Conservation (phyloP, 2,113 vertebrate species). For the Neotoma lepida region DNA sequence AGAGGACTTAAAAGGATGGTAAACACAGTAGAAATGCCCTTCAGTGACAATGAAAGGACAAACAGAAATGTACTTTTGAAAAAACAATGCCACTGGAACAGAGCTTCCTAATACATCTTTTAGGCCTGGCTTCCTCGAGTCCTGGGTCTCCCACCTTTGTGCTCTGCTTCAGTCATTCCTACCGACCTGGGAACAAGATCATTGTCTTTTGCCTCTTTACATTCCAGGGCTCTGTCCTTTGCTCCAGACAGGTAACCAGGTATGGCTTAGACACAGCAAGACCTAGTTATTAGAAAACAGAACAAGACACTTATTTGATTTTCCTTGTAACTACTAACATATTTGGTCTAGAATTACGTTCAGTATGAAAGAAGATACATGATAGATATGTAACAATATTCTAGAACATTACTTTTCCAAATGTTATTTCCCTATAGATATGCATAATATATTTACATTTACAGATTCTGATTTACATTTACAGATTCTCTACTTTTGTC, state of each 20-base stretch:
- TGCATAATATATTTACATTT: not conserved
- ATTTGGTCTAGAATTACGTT: not conserved
- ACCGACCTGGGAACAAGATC: not conserved
- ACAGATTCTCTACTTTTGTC: not conserved
- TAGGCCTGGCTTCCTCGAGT: not conserved
- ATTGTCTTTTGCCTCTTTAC: not conserved
- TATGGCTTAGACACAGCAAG: constrained; percentile 8
- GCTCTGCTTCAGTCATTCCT: not conserved
- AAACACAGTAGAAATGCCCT: not conserved
- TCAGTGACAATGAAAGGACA: not conserved
- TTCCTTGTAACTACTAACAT: not conserved
- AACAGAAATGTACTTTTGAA: not conserved
- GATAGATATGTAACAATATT: not conserved
- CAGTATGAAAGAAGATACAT: not conserved
- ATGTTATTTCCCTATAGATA: not conserved
- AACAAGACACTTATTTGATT: not conserved
- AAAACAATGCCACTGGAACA: not conserved
- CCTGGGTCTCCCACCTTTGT: no score
- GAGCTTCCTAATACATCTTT: not conserved
- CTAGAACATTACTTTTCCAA: not conserved
- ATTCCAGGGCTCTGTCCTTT: constrained; percentile 2
- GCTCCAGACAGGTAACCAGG: not conserved
- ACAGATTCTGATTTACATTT: not conserved
- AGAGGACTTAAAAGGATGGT: not conserved
- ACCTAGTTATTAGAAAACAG: not conserved